Percentiles rank a stretch among this genome's conserved stretches.
These are phyloP conservation scores for Carabus problematicus DNA, from an alignment of 2,888 invertebrate species.

Conservation along the genomic window DNA sequence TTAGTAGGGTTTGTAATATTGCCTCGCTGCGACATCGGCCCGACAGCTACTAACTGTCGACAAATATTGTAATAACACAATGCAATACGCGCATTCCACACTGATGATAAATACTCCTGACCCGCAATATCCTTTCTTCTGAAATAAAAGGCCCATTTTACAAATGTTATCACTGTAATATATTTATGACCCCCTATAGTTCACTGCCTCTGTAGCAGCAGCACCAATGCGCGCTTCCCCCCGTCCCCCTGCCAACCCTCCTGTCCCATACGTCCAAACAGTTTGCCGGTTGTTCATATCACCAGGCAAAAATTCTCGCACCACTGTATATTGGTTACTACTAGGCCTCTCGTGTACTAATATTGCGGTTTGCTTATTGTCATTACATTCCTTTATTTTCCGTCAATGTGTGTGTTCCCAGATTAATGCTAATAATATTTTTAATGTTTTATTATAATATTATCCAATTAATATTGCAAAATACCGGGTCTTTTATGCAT, in stretches of 20 bases:
- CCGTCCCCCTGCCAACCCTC: background rate
- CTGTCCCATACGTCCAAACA: no score
- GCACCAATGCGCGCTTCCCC: slow-evolving; percentile 5
- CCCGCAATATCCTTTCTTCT: slow-evolving; percentile 57
- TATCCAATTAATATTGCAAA: no score
- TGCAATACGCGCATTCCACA: slow-evolving; percentile 55
- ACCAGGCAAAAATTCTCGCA: no score
- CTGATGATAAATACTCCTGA: slow-evolving; percentile 59
- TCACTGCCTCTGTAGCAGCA: slow-evolving; percentile 45
- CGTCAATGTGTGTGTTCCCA: no score
- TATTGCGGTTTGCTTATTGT: no score
- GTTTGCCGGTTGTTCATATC: no score
- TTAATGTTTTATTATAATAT: no score
- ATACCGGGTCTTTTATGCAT: no score
- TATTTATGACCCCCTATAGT: slow-evolving; percentile 57
- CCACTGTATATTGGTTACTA: no score
- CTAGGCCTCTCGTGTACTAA: no score
- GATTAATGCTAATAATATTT: no score
- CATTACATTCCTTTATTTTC: no score
- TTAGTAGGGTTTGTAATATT: slow-evolving; percentile 6
- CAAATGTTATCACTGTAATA: slow-evolving; percentile 61
- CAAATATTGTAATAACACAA: slow-evolving; percentile 45
- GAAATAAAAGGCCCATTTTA: slow-evolving; percentile 61
- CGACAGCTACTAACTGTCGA: slow-evolving; percentile 34
- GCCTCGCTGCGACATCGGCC: slow-evolving; percentile 3